Evolutionary conservation across 2,888 invertebrate species (phyloP), one percentile per base, ranked within the genome.

Genomic region (Nephrotoma appendiculata): DNA sequence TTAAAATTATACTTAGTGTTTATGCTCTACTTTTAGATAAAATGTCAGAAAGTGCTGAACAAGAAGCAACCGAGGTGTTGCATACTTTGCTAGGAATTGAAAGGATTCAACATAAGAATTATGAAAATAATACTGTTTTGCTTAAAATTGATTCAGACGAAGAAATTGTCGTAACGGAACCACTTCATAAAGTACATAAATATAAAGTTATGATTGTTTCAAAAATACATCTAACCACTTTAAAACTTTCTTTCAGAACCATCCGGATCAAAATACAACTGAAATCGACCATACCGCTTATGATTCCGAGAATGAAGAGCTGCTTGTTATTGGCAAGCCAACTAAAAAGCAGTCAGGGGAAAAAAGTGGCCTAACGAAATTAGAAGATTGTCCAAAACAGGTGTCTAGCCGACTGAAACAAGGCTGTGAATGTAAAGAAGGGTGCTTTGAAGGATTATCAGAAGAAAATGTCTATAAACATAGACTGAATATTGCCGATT

Each of bases 351-450:
- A 48, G n/a, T 12, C 48, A 1, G n/a, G 12, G 1, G 12, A 48
- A 4, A 48, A 48, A 48, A 12, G 12, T 48, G 48, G 5, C 48
- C 41, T 84, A 19, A 84, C 90, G 90, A 86, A 89, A 89, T 87
- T 91, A 91, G 95, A 96, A 90, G 95, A 95, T 89, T 95, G 94
- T 91, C 94, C 94, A 31, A 90, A 92, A 43, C 94, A 95, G 93
- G 95, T 95, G 3, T 93, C 94, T 89, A 94, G 94, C 89, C 92
- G 95, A 87, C 94, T 96, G 89, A 93, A 93, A 88, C 92, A 94
- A 89, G 96, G 96, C 86, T 96, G 96, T 89, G 96, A 96, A 89
- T 96, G 96, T 89, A 95, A 95, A 90, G 95, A 95, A 89, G 95
- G 95, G 89, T 96, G 96, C 90, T 96, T 96, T 89, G 92, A 94